Evolutionary conservation across 1,140 invertebrate species (phyloP), one percentile per base, ranked within the genome.

Genomic region (Bilobella aurantiaca): DNA sequence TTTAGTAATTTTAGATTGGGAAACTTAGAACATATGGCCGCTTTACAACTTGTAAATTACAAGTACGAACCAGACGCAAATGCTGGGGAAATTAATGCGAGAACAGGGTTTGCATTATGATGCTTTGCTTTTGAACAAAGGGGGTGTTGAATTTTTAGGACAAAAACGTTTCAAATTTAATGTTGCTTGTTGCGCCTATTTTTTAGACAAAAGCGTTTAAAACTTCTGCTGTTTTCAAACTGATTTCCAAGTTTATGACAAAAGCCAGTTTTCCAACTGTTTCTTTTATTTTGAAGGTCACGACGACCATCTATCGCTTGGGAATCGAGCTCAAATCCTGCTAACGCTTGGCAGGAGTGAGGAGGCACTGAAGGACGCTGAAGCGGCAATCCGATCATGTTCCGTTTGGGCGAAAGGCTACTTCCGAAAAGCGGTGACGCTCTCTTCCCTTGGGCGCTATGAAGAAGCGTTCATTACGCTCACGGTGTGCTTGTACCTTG

Each of bases 351-450:
- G 82, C 62, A 79, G 83, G 73, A 82, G 80, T 63, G 81, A 84
- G 73, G 85, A 85, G 66, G 85, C 87, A 47, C 77, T 90, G 42
- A 78, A 79, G 28, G 87, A 89, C 76, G 86, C 87, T 65, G 85
- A 87, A 71, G 79, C 80, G 67, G 84, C 85, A 14, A 79, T 87
- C 49, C 79, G 81, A 71, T 75, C 86, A 34, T 80, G 84, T 65
- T 86, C 87, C 32, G 82, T 85, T 65, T 90, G 87, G 83, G 82
- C 84, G 65, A 88, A 87, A 84, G 86, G 85, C 28, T 85, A 87
- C 74, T 87, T 84, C 73, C 76, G 85, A 64, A 79, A 84, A 74
- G 85, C 85, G 8, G 76, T 82, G 71, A 84, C 84, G 2, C 75
- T 87, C 28, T 80, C 81, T 62, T 82, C 82, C 1, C 74, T 87